These are phyloP conservation scores for Morpho deidamia DNA, from an alignment of 2,888 invertebrate species.

Conservation along the genomic window DNA sequence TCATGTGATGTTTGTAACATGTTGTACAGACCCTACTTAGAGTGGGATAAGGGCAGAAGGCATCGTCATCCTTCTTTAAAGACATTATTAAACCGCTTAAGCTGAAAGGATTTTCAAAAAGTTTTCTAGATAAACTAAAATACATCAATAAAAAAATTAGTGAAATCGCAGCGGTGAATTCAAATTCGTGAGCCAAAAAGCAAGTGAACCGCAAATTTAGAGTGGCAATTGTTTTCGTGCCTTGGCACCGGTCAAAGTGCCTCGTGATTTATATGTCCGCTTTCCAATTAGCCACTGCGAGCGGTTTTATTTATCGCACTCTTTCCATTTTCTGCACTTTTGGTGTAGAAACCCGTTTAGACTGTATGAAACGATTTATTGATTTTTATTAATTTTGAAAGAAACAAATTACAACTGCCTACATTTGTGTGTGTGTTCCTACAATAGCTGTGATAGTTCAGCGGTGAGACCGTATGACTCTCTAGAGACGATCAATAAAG, in stretches of 20 bases:
- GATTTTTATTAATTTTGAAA: background rate
- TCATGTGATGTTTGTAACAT: too few species aligned
- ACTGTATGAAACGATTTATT: slow-evolving; percentile 11
- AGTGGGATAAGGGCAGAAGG: too few species aligned
- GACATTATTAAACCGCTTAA: too few species aligned
- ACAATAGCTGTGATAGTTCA: too few species aligned
- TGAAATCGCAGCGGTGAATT: slow-evolving; percentile 4
- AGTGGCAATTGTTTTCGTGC: slow-evolving; percentile 49
- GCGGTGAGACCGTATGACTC: too few species aligned
- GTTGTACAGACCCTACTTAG: too few species aligned
- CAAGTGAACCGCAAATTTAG: slow-evolving; percentile 38
- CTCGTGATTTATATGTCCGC: slow-evolving; percentile 66
- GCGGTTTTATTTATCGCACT: slow-evolving; percentile 67
- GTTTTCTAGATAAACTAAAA: too few species aligned
- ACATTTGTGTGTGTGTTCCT: too few species aligned
- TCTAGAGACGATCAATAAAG: too few species aligned
- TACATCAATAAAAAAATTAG: background rate
- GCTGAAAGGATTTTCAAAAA: too few species aligned
- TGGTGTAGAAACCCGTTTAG: slow-evolving; percentile 32
- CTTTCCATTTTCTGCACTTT: slow-evolving; percentile 65
- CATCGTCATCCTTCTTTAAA: too few species aligned
- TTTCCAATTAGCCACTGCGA: slow-evolving; percentile 66
- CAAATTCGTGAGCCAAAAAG: slow-evolving; percentile 22
- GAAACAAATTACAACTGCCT: too few species aligned
- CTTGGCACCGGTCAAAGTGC: slow-evolving; percentile 50